phyloP scores from a whole-genome alignment of 2,888 invertebrate genomes.

The Brenthis hecate region DNA sequence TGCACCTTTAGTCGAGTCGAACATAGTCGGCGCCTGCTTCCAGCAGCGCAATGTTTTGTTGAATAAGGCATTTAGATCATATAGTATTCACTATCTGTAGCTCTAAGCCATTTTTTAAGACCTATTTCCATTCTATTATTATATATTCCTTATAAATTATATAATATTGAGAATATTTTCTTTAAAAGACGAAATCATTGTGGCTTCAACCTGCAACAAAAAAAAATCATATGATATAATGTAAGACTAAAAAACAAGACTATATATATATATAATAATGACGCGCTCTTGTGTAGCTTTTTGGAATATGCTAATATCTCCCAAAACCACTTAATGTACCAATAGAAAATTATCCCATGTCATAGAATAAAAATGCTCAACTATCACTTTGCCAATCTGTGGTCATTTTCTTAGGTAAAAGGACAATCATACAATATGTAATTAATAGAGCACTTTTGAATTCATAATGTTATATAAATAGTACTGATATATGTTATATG shows the following conservation, averaged over 20 bases:
- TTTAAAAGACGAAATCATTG: conserved; percentile 11
- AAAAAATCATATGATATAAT: not conserved
- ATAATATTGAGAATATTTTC: not conserved
- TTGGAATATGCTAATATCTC: too few relatives aligned
- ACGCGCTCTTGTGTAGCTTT: too few relatives aligned
- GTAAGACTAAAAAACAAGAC: not conserved
- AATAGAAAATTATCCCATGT: too few relatives aligned
- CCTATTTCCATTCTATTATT: conserved; percentile 6
- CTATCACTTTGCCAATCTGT: too few relatives aligned
- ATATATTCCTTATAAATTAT: not conserved
- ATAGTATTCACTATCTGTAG: conserved; percentile 19
- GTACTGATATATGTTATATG: too few relatives aligned
- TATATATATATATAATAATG: too few relatives aligned
- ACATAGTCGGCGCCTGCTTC: conserved; percentile 80
- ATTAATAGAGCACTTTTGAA: too few relatives aligned
- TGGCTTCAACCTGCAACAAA: conserved; percentile 10
- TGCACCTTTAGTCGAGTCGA: conserved; percentile 86
- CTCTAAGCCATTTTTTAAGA: conserved; percentile 22
- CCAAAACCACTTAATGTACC: too few relatives aligned
- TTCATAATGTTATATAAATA: too few relatives aligned
- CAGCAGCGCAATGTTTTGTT: conserved; percentile 71
- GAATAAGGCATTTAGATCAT: conserved; percentile 78
- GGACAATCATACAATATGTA: too few relatives aligned
- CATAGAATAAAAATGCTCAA: too few relatives aligned
- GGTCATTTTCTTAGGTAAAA: too few relatives aligned